Percentiles rank a stretch among this genome's conserved stretches.
phyloP scores from a whole-genome alignment of 2,113 vertebrate species.

The Sinocyclocheilus anshuiensis region DNA sequence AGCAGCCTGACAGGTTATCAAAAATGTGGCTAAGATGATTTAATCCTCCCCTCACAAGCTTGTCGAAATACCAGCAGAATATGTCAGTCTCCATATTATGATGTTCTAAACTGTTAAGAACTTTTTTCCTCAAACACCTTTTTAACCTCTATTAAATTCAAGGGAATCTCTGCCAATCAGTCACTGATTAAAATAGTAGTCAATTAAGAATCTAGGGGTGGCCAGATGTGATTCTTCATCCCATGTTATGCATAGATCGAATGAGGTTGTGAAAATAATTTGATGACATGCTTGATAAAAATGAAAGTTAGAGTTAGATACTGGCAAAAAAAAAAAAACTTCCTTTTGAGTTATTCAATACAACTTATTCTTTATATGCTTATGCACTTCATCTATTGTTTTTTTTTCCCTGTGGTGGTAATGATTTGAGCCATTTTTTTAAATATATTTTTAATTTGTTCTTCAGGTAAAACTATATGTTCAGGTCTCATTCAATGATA shows the following conservation, averaged over 20 bases:
- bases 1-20: conserved; percentile 60
- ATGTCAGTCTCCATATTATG: conserved; percentile 24
- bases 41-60: conserved; percentile 50
- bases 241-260: neutral
- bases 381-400: neutral
- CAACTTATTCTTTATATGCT: neutral
- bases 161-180: conserved; percentile 14
- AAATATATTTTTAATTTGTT: neutral
- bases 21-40: conserved; percentile 57
- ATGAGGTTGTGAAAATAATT: neutral
- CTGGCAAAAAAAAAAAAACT: too few relatives aligned
- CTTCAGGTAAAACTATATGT: neutral
- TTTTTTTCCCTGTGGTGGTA: neutral
- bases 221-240: conserved; percentile 13
- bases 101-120: conserved; percentile 17
- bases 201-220: conserved; percentile 9
- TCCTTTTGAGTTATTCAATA: neutral
- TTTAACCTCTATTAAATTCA: conserved; percentile 22
- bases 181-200: neutral
- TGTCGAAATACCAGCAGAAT: conserved; percentile 51
- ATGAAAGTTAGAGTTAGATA: neutral
- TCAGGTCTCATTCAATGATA: neutral
- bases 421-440: neutral
- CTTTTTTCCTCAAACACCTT: neutral
- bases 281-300: neutral